Conservation (phyloP, 1,140 invertebrate species). For the Euglossa dilemma region DNA sequence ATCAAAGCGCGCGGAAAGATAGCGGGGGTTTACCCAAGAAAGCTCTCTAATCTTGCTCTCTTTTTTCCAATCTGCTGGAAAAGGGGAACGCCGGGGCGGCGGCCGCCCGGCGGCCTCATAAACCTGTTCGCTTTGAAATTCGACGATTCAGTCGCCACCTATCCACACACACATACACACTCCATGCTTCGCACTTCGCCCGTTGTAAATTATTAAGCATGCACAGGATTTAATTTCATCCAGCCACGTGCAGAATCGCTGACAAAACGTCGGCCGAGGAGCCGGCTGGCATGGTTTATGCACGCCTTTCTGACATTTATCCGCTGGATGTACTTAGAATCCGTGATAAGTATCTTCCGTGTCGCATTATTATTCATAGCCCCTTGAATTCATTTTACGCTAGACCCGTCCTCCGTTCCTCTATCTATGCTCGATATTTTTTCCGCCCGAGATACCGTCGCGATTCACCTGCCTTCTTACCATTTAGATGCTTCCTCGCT, state of each 20-base stretch:
- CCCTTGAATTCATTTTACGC: slow-evolving; percentile 28
- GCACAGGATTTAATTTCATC: slow-evolving; percentile 57
- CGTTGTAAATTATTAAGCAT: slow-evolving; percentile 56
- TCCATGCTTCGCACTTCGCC: not conserved
- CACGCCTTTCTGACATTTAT: slow-evolving; percentile 53
- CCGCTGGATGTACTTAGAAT: slow-evolving; percentile 48
- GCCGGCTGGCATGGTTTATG: slow-evolving; percentile 30
- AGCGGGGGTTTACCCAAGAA: not conserved
- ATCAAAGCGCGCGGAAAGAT: slow-evolving; percentile 39
- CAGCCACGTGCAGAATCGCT: slow-evolving; percentile 17
- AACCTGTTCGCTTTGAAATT: slow-evolving; percentile 55
- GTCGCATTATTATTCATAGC: slow-evolving; percentile 65
- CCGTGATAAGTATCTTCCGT: slow-evolving; percentile 49
- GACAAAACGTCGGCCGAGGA: not conserved
- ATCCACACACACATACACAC: not conserved
- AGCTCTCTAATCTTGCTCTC: slow-evolving; percentile 38
- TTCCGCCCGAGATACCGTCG: not conserved
- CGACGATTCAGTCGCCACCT: slow-evolving; percentile 18
- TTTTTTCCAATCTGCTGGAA: slow-evolving; percentile 45
- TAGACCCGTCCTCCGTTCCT: slow-evolving; percentile 3
- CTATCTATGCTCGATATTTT: not conserved
- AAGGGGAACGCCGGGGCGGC: slow-evolving; percentile 22
- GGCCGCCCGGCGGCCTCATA: slow-evolving; percentile 28
- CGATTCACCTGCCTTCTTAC: not conserved
- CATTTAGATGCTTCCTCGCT: not conserved